Evolutionary conservation across 2,113 vertebrate species (phyloP), one percentile per base, ranked within the genome.

Genomic region (Cyanoramphus novaezelandiae): DNA sequence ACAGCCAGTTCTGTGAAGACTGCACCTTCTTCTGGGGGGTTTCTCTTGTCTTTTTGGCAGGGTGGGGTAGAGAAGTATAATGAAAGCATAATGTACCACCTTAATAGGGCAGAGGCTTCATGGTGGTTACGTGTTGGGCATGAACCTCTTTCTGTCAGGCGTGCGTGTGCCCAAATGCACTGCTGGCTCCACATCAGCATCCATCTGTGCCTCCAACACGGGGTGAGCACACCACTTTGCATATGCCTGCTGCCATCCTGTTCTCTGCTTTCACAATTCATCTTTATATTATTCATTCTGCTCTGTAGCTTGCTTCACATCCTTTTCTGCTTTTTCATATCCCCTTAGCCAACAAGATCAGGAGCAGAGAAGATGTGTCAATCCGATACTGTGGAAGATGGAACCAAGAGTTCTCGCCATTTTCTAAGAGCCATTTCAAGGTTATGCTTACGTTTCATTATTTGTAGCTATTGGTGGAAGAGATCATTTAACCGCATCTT

Each of bases 91-190:
- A 77, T 3, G 3, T 12, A 71, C 10, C 41, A 23, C 15, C 35
- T 35, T 33, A 24, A 43, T 2, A 4, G 8, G n/a, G 27, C 0
- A 49, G 11, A 70, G 13, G 41, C 35, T 55, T n/a, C 74, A 27
- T 0, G 0, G 49, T 13, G 50, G 41, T 11, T 59, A 11, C 8
- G 25, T 7, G 7, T 12, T 29, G 47, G 69, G 37, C 46, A 84
- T 1, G 7, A 70, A 28, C 28, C 31, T 52, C 43, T 55, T 53
- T 41, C 55, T 29, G 15, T 63, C 11, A 5, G n/a, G 47, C 8
- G 5, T 31, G 43, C 20, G 2, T 0, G 7, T 13, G 21, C 20
- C 37, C 72, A 49, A 7, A 8, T 10, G n/a, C 44, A 35, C 10
- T 9, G 3, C 1, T 31, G 64, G 55, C 87, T 90, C 62, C 33